Base-by-base conservation (phyloP, 2,113 vertebrate genomes). In the Dipodomys spectabilis region DNA sequence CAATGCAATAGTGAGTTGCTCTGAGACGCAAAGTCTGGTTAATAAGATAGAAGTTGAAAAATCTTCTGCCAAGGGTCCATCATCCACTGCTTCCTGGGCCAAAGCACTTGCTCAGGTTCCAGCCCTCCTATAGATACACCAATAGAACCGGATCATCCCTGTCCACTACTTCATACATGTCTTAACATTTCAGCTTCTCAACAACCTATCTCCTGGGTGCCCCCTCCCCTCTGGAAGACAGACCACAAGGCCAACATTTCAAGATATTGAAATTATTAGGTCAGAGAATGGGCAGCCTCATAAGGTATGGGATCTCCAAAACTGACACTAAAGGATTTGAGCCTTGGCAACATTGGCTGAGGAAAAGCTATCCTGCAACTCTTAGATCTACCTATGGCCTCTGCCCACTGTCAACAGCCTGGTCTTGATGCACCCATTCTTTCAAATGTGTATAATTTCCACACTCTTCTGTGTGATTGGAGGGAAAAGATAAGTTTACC, bases 211-310 rank as follows among this genome's bases (percentile, higher is more conserved):
- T 69, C 68, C 68, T 69, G n/a, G 1, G 30, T 32, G 2, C 53
- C 15, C 15, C 53, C 53, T 57, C 16, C 53, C 79, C 87, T 95
- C 92, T 82, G 57, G 69, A 92, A 93, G 71, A n/a, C 32, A 74
- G 7, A 7, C n/a, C 32, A 75, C 62, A 75, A 62, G 27, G 9
- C 25, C 60, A 78, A 60, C 5, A 65, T 93, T 64, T 39, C 13
- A 87, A 27, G 12, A 32, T 44, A 72, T 25, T 67, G 23, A 71
- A 8, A 16, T 87, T 81, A n/a, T 80, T 30, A 88, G 8, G 85
- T 72, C 25, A 88, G 49, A 90, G 67, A 73, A 90, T 2, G 64
- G n/a, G 64, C 16, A 77, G 12, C 12, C 74, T 92, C 39, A 6
- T 57, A 69, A 82, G 11, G 19, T 68, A 73, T 39, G 18, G 79